Conservation (phyloP, 2,888 invertebrate species). For the Tetropium fuscum region DNA sequence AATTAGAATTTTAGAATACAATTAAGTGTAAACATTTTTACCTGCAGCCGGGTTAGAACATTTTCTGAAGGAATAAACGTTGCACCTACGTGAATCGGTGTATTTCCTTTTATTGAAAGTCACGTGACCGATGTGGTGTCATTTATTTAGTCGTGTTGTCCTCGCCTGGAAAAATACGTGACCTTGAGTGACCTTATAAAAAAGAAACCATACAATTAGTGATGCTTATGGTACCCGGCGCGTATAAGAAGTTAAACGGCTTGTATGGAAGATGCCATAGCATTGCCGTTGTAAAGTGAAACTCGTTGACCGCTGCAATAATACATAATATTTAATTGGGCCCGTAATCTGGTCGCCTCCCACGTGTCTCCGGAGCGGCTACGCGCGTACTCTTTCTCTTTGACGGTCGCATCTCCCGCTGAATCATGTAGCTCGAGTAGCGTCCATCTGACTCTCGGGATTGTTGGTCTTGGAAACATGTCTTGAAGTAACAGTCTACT, state of each 20-base stretch:
- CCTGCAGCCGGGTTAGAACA: too few species aligned
- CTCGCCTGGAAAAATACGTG: not conserved
- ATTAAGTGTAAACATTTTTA: too few species aligned
- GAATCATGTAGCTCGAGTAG: conserved; percentile 2
- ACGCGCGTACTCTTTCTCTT: conserved; percentile 43
- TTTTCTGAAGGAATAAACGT: too few species aligned
- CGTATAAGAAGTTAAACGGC: not conserved
- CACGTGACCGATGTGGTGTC: too few species aligned
- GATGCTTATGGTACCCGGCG: conserved; percentile 5
- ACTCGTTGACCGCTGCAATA: conserved; percentile 23
- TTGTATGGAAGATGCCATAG: not conserved
- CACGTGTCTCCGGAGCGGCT: conserved; percentile 43
- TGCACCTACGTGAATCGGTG: too few species aligned
- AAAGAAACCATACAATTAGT: conserved; percentile 1
- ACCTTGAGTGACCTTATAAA: conserved; percentile 7
- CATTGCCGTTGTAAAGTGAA: conserved; percentile 14
- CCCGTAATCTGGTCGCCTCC: conserved; percentile 48
- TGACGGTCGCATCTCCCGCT: conserved; percentile 36
- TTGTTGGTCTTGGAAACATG: not conserved
- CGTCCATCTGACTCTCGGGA: not conserved
- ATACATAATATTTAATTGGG: conserved; percentile 52
- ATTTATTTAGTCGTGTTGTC: not conserved
- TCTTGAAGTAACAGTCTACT: too few species aligned
- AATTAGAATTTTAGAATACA: too few species aligned
- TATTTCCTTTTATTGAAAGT: too few species aligned